Conservation (phyloP, 1,140 invertebrate genomes). For the Palaemon carinicauda region DNA sequence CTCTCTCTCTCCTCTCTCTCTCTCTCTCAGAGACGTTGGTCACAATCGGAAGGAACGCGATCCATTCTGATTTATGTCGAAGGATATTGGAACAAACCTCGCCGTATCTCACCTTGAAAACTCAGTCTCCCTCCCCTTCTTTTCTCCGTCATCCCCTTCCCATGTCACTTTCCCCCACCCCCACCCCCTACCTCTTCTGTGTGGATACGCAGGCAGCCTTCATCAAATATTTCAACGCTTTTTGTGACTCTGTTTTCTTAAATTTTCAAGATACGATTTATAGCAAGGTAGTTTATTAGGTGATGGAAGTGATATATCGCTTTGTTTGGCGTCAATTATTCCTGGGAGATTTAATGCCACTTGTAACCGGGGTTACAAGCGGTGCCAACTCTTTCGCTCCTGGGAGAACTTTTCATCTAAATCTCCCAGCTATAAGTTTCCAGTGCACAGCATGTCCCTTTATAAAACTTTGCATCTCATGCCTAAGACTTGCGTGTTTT, state of each 20-base stretch:
- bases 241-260: not conserved
- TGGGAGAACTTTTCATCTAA: too few species aligned
- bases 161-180: too few species aligned
- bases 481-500: not conserved
- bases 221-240: not conserved
- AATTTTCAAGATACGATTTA: not conserved
- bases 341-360: too few species aligned
- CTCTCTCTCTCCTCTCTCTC: not conserved
- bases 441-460: too few species aligned
- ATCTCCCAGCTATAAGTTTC: too few species aligned
- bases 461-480: not conserved
- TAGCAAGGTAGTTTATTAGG: not conserved
- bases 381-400: too few species aligned
- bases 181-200: too few species aligned
- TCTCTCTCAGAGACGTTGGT: not conserved
- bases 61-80: conserved; percentile 1
- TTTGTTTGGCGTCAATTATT: not conserved
- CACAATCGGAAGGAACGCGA: not conserved
- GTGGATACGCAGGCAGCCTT: not conserved
- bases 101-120: conserved; percentile 2
- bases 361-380: too few species aligned
- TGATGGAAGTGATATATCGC: not conserved
- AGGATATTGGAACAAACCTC: not conserved
- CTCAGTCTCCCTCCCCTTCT: not conserved
- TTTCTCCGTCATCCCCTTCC: too few species aligned